These are phyloP conservation scores for Pseudobourletiella spinata DNA, from an alignment of 1,140 invertebrate species.

Conservation along the genomic window DNA sequence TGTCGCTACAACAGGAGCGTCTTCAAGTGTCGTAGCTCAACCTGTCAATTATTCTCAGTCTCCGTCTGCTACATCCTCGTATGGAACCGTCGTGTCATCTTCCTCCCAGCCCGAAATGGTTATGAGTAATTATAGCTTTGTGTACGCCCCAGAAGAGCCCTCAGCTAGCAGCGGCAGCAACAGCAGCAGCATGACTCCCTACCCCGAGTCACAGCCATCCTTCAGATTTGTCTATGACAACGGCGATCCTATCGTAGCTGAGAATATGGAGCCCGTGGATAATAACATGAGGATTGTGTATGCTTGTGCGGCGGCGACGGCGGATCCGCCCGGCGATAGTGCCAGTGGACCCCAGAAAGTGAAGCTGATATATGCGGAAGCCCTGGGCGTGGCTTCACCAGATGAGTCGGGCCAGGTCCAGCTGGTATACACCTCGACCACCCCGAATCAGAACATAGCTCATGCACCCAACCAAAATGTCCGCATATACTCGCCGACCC, in stretches of 20 bases:
- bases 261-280: neutral
- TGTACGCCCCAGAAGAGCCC: neutral
- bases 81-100: neutral
- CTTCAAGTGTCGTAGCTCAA: too few relatives aligned
- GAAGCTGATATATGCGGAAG: conserved; percentile 15
- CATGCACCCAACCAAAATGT: neutral
- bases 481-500: neutral
- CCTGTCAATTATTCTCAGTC: too few relatives aligned
- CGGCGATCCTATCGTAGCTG: neutral
- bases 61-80: too few relatives aligned
- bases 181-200: too few relatives aligned
- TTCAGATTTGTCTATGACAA: neutral
- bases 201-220: neutral
- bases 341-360: neutral
- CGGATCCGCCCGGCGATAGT: conserved; percentile 3
- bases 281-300: conserved; percentile 15
- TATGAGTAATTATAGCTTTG: neutral
- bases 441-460: conserved; percentile 11
- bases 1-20: too few relatives aligned
- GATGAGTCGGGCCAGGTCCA: conserved; percentile 9
- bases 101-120: neutral
- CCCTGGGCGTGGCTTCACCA: conserved; percentile 5
- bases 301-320: conserved; percentile 11
- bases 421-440: conserved; percentile 10
- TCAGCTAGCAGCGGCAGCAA: neutral